Evolutionary conservation across 2,888 invertebrate genomes (phyloP).

Genomic region (Isoperla grammatica): DNA sequence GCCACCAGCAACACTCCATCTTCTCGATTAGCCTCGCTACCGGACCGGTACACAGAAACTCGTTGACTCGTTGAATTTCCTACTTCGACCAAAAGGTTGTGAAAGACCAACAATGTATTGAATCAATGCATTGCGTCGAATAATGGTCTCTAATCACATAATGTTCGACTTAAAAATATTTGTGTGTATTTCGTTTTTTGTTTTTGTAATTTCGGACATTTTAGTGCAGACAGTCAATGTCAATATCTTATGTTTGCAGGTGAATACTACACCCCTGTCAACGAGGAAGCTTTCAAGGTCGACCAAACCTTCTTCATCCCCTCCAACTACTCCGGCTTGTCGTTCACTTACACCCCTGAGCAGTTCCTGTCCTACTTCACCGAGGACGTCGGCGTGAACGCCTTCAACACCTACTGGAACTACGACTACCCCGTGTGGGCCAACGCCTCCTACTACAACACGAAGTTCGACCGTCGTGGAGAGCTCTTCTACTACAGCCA

Average conservation of each 20-base stretch:
- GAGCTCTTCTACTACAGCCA: conserved; percentile 45
- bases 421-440: conserved; percentile 60
- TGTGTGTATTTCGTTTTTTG: too few species aligned
- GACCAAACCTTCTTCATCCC: conserved; percentile 42
- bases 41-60: too few species aligned
- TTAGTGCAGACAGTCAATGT: too few species aligned
- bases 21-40: too few species aligned
- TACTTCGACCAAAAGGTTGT: too few species aligned
- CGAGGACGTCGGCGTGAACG: conserved; percentile 63
- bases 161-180: too few species aligned
- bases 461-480: conserved; percentile 55
- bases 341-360: conserved; percentile 50
- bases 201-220: too few species aligned
- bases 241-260: neutral
- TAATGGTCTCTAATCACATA: too few species aligned
- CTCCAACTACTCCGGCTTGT: conserved; percentile 57
- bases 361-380: conserved; percentile 61
- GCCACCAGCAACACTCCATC: too few species aligned
- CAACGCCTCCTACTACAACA: conserved; percentile 49
- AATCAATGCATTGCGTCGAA: too few species aligned
- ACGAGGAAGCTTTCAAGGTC: conserved; percentile 3
- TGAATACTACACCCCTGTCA: conserved; percentile 1
- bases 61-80: too few species aligned
- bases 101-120: too few species aligned
- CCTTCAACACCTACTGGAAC: conserved; percentile 54